Base-by-base conservation (phyloP, 2,113 vertebrate species). In the Galemys pyrenaicus region DNA sequence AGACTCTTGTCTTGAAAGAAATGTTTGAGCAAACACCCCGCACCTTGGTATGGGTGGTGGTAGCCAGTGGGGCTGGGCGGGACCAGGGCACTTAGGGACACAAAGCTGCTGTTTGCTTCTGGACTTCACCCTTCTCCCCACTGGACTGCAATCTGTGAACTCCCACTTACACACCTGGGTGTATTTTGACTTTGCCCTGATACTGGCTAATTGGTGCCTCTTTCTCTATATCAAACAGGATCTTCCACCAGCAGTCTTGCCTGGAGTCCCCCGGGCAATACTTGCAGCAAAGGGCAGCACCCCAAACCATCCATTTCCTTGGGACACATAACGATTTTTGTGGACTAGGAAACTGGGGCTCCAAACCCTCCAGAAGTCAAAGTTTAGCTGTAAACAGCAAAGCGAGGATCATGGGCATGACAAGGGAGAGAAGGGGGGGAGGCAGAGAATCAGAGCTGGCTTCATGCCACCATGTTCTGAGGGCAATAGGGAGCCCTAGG, bases 11-110 rank as follows among this genome's bases (percentile, higher is more conserved):
- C 73, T 83, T 70, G 37, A 94, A 86, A 95, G 64, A 96, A 96
- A 96, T 96, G 92, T 96, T 95, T 97, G 91, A 93, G 67, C 67
- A 90, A 93, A 64, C 46, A 24, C 7, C 16, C 58, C 24, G 35
- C 3, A 12, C 81, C 58, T 71, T 19, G 0, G 2, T 60, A 89
- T 7, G 30, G 35, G 17, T 5, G 35, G 71, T 13, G 6, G 81
- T 0, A n/a, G 49, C 90, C 15, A 0, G 0, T 70, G 28, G 60
- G 92, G 51, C 93, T 30, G 15, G 51, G 75, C 15, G 30, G 78
- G 39, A 13, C 10, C 0, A 9, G 68, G 41, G 62, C 94, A 54
- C 13, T 84, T 1, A 2, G 41, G 41, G 82, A 80, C 86, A n/a
- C 86, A 37, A 26, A 68, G 51, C 30, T 17, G 3, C 68, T 88